Evolutionary conservation across 2,888 invertebrate genomes (phyloP).

Genomic region (Listrodromus nycthemerus): DNA sequence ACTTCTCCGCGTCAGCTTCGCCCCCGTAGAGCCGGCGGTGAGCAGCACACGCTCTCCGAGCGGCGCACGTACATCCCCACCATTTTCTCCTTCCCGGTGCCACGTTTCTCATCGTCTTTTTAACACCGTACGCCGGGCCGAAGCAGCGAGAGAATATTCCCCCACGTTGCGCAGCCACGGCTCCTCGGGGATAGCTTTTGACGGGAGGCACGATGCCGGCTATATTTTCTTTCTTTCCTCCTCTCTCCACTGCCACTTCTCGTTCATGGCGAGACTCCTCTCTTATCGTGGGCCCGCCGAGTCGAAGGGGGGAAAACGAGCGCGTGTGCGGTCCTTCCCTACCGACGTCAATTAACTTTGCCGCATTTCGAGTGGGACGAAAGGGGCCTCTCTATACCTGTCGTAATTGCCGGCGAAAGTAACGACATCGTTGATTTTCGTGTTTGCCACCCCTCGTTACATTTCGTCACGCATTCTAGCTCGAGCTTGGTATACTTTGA

Average conservation of each 20-base stretch:
- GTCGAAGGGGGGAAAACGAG: neutral
- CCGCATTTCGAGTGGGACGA: constrained; percentile 34
- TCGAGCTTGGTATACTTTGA: neutral
- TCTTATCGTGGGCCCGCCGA: constrained; percentile 25
- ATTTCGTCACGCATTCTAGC: neutral
- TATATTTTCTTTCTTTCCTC: constrained; percentile 2
- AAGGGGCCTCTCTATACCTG: neutral
- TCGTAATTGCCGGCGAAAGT: constrained; percentile 1
- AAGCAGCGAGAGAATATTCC: constrained; percentile 8
- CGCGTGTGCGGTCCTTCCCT: constrained; percentile 33
- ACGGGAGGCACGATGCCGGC: constrained; percentile 14
- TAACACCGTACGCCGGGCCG: constrained; percentile 20
- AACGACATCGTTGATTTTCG: constrained; percentile 17
- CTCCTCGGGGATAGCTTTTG: constrained; percentile 12
- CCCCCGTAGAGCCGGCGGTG: constrained; percentile 20
- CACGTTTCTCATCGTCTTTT: constrained; percentile 17
- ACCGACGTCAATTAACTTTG: constrained; percentile 29
- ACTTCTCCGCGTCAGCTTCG: constrained; percentile 8
- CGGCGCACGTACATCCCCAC: constrained; percentile 52
- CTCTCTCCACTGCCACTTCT: neutral
- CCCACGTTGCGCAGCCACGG: neutral
- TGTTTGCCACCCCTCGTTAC: neutral
- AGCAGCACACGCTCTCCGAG: constrained; percentile 6
- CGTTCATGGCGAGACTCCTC: neutral
- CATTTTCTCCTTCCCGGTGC: neutral